These are phyloP conservation scores for Drosophila simulans DNA, from an alignment of 1,140 invertebrate species.

Conservation along the genomic window DNA sequence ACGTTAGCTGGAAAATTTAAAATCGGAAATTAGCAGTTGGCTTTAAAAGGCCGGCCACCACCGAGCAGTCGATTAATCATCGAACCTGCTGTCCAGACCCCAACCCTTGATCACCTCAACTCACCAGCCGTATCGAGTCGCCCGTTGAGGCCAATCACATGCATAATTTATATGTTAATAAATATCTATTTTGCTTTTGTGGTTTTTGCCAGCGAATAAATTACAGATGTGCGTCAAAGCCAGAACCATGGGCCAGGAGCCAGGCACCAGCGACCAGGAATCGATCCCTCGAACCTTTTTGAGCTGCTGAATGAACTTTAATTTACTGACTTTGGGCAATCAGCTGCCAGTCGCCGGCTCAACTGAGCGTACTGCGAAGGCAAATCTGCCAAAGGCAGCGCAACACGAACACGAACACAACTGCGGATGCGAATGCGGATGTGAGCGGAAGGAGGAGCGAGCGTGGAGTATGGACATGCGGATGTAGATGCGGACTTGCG, in stretches of 20 bases:
- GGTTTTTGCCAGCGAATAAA: constrained; percentile 78
- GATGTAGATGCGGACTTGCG: constrained; percentile 23
- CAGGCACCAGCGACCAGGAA: constrained; percentile 1
- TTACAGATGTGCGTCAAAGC: constrained; percentile 72
- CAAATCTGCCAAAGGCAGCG: constrained; percentile 72
- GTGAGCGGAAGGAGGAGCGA: neutral
- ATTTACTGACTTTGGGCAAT: constrained; percentile 83
- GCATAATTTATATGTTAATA: constrained; percentile 83
- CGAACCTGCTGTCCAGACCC: constrained; percentile 21
- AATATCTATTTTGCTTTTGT: constrained; percentile 81
- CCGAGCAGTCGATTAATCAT: constrained; percentile 66
- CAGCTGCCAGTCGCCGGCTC: constrained; percentile 68
- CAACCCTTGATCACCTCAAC: neutral
- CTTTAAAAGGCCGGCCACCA: constrained; percentile 30
- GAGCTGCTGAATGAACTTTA: constrained; percentile 70
- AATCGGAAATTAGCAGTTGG: constrained; percentile 40
- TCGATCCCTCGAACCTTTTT: constrained; percentile 33
- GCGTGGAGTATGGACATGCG: neutral
- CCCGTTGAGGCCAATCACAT: constrained; percentile 70
- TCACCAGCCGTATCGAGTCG: constrained; percentile 7
- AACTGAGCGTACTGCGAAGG: constrained; percentile 51
- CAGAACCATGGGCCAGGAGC: constrained; percentile 16
- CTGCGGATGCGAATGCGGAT: constrained; percentile 24
- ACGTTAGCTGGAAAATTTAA: constrained; percentile 13
- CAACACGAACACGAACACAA: constrained; percentile 35